Base-by-base conservation (phyloP, 2,113 vertebrate species). In the Ibidorhyncha struthersii region DNA sequence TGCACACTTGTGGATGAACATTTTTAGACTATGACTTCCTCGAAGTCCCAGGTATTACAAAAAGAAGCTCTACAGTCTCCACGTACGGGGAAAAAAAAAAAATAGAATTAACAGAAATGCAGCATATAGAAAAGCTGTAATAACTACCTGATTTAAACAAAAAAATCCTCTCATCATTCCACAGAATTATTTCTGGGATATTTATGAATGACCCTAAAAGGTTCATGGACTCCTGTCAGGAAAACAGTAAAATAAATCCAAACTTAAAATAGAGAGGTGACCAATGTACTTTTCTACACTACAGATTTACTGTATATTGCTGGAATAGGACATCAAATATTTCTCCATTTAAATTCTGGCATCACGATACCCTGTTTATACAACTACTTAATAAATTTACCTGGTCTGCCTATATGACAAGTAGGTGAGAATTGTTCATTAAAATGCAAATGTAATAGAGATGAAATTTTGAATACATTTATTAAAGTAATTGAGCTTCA, bases 401-500 rank as follows among this genome's bases (percentile, higher is more conserved):
- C 84, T 93, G 43, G 76, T 82, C 92, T 96, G 96, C 94, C 97
- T 98, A 97, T 96, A 95, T 97, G 97, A 97, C 95, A 97, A 96
- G 97, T 94, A 97, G 96, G 97, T 82, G 73, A 98, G 95, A 97
- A 93, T 97, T 32, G 29, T 96, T 98, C 95, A 97, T 98, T 98
- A 98, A 98, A 98, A 98, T 98, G 98, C 95, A 98, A 98, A 98
- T 98, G 79, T 82, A 95, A 98, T 93, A 26, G 77, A 97, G 97
- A 96, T 97, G 80, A 98, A 98, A 98, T 97, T 98, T 97, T 95
- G 90, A 98, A 98, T 95, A 96, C 85, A 91, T 98, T 98, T 98
- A 98, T 98, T 98, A 97, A 87, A 97, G 90, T 98, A 98, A 98
- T 97, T 98, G 97, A 98, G 96, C 94, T 97, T 96, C 97, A 98